Conservation (phyloP, 2,888 invertebrate genomes). For the Hemistola chrysoprasaria region DNA sequence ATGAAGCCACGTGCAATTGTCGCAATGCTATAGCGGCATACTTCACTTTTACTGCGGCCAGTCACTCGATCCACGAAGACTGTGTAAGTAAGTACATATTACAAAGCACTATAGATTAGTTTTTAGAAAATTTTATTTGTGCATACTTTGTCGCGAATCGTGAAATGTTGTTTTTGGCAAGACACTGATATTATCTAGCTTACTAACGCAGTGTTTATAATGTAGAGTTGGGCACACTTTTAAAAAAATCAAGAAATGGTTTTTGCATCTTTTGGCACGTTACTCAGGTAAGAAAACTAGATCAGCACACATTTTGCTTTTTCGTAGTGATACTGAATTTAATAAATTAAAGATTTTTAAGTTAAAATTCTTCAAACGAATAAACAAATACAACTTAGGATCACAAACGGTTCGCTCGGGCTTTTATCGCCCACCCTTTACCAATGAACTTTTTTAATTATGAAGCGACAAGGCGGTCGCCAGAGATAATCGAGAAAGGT, state of each 20-base stretch:
- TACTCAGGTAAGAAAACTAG: no score
- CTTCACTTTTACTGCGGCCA: constrained; percentile 54
- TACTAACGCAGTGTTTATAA: no score
- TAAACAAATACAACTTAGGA: constrained; percentile 31
- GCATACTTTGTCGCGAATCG: no score
- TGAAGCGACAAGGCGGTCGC: constrained; percentile 27
- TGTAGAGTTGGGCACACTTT: no score
- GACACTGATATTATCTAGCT: no score
- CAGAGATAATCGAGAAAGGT: constrained; percentile 32
- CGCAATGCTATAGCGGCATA: constrained; percentile 41
- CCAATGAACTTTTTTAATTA: constrained; percentile 37
- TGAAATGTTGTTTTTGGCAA: no score
- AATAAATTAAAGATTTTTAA: constrained; percentile 1
- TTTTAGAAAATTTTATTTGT: constrained; percentile 42
- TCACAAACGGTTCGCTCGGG: constrained; percentile 31
- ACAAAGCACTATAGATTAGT: constrained; percentile 25
- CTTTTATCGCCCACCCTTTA: constrained; percentile 23
- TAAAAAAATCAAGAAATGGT: no score
- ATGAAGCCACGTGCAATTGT: constrained; percentile 38
- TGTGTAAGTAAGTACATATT: constrained; percentile 1
- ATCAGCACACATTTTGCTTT: no score
- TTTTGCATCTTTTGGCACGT: no score
- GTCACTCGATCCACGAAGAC: constrained; percentile 53
- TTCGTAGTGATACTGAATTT: constrained; percentile 1
- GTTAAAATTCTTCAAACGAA: constrained; percentile 1